These are phyloP conservation scores for Siderastrea siderea DNA, from an alignment of 92 coral and sea anemone species.

Conservation along the genomic window DNA sequence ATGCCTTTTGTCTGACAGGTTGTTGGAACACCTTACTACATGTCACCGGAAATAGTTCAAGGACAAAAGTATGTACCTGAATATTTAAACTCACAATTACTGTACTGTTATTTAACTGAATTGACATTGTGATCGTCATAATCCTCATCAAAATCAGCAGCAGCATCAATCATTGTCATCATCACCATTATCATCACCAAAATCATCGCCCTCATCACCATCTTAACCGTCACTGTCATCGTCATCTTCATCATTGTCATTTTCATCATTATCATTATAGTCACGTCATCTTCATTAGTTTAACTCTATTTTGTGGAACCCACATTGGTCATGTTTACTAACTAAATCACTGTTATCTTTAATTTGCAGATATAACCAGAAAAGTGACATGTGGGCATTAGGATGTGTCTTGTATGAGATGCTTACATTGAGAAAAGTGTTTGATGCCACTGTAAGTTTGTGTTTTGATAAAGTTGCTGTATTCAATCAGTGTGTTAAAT, in stretches of 20 bases:
- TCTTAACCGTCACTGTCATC: background rate
- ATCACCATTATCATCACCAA: too few species aligned
- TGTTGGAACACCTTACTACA: conserved; percentile 98
- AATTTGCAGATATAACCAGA: conserved; percentile 85
- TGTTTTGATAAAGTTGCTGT: too few species aligned
- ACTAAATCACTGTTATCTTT: background rate
- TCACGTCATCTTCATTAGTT: too few species aligned
- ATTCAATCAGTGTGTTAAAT: too few species aligned
- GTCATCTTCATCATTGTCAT: background rate
- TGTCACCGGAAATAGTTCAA: conserved; percentile 97
- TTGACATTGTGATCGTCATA: too few species aligned
- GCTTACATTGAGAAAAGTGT: conserved; percentile 92
- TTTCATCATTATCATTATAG: background rate
- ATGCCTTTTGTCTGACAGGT: conserved; percentile 54
- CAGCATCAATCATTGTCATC: too few species aligned
- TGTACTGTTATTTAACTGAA: too few species aligned
- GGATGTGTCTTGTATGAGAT: conserved; percentile 98
- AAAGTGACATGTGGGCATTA: conserved; percentile 98
- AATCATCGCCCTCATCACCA: too few species aligned
- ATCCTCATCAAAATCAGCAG: too few species aligned
- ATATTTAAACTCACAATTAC: background rate
- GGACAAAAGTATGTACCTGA: conserved; percentile 84
- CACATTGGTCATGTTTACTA: background rate
- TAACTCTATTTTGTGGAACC: too few species aligned
- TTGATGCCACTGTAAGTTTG: conserved; percentile 93